A percentile compares a stretch with the other conserved stretches of the same genome.
Conservation (phyloP, 1,140 invertebrate genomes). For the Caenorhabditis latens region DNA sequence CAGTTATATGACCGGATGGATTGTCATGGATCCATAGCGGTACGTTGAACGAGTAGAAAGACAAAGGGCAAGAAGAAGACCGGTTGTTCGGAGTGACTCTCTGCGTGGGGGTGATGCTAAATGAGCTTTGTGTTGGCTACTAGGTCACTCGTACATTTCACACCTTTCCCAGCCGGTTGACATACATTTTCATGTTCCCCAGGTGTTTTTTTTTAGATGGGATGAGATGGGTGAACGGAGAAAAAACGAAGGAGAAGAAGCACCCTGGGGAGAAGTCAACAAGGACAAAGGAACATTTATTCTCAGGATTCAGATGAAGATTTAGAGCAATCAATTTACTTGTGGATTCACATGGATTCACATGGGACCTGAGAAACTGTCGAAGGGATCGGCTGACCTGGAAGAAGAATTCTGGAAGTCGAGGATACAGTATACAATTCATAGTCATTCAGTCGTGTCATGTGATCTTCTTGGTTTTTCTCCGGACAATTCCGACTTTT, state of each 20-base stretch:
- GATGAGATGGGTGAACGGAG: slow-evolving; percentile 6
- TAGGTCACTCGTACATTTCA: slow-evolving; percentile 51
- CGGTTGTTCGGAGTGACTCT: slow-evolving; percentile 18
- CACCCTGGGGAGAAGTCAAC: neutral
- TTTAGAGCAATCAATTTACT: neutral
- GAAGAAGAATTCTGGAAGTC: too few relatives aligned
- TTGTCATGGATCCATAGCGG: slow-evolving; percentile 41
- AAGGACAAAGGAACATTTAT: slow-evolving; percentile 47
- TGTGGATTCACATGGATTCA: neutral
- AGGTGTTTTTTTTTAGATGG: slow-evolving; percentile 37
- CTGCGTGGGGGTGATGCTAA: slow-evolving; percentile 16
- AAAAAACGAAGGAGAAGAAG: neutral
- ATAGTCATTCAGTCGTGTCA: too few relatives aligned
- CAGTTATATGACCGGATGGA: slow-evolving; percentile 56
- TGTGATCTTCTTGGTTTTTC: too few relatives aligned
- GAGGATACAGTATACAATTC: too few relatives aligned
- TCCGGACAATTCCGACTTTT: neutral
- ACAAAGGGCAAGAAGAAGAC: slow-evolving; percentile 45
- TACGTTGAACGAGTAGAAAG: slow-evolving; percentile 22
- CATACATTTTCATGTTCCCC: slow-evolving; percentile 45
- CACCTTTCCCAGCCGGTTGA: slow-evolving; percentile 47
- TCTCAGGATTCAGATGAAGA: slow-evolving; percentile 3
- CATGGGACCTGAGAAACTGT: too few relatives aligned
- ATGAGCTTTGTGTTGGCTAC: slow-evolving; percentile 46
- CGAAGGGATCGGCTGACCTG: too few relatives aligned